Conservation (phyloP, 1,140 invertebrate species). For the Oscheius sp. region DNA sequence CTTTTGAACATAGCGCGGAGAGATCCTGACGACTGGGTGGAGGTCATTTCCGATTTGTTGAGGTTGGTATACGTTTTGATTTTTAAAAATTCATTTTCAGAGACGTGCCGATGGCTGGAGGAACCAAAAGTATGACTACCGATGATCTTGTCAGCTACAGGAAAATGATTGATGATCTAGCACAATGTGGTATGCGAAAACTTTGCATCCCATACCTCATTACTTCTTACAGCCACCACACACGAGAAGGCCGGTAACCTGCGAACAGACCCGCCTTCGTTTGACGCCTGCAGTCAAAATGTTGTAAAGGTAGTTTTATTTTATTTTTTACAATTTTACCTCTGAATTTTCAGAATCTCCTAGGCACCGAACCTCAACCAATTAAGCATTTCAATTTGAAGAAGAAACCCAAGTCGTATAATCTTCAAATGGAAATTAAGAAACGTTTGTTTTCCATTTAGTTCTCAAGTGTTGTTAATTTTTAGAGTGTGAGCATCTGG, state of each 20-base stretch:
- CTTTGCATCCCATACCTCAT: not conserved
- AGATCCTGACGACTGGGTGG: slow-evolving; percentile 27
- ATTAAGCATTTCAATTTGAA: slow-evolving; percentile 7
- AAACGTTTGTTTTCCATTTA: not conserved
- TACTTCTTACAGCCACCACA: not conserved
- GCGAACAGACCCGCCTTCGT: not conserved
- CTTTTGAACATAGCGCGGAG: not conserved
- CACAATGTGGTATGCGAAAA: not conserved
- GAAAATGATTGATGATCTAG: slow-evolving; percentile 1
- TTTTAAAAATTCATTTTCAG: not conserved
- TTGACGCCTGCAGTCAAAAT: not conserved
- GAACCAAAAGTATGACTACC: not conserved
- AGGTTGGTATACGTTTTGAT: not conserved
- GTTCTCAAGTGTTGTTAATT: not conserved
- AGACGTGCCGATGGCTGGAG: slow-evolving; percentile 1
- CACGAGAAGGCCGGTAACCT: not conserved
- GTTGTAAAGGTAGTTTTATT: not conserved
- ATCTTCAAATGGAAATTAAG: slow-evolving; percentile 1
- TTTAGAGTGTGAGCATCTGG: not conserved
- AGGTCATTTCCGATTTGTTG: slow-evolving; percentile 14
- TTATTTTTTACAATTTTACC: not conserved
- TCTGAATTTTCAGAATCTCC: not conserved
- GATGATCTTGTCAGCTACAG: not conserved
- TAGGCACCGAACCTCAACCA: not conserved
- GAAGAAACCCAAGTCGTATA: slow-evolving; percentile 13